Evolutionary conservation across 2,797 vertebrate species (phyloP).

Genomic region (Sebastes hubbsi): DNA sequence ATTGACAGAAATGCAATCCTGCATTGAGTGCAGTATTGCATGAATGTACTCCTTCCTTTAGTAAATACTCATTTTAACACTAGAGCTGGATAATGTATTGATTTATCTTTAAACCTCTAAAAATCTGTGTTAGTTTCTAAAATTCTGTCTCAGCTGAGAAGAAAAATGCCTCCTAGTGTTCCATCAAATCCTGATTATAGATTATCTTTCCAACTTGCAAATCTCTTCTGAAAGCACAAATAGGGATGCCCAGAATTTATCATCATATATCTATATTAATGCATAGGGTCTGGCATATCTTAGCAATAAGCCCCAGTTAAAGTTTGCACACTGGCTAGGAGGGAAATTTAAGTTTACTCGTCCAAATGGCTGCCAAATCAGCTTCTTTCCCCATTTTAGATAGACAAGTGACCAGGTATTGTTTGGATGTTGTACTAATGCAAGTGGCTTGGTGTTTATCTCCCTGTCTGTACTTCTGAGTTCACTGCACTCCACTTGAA

Average conservation of each 20-base stretch:
- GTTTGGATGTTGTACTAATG: background rate
- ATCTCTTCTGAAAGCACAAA: background rate
- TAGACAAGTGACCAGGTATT: background rate
- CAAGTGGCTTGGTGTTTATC: background rate
- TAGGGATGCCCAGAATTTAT: too few relatives aligned
- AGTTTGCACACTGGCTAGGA: background rate
- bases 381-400: background rate
- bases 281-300: background rate
- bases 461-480: background rate
- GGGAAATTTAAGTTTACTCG: background rate
- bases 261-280: background rate
- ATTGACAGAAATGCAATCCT: background rate
- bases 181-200: background rate
- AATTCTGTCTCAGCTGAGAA: background rate
- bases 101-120: background rate
- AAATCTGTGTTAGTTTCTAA: background rate
- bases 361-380: background rate
- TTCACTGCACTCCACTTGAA: background rate
- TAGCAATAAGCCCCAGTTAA: background rate
- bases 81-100: too few relatives aligned
- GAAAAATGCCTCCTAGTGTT: background rate
- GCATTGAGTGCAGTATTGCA: background rate
- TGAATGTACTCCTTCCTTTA: background rate
- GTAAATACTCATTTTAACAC: background rate
- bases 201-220: background rate